These are phyloP conservation scores for Prochilodus magdalenae DNA, from an alignment of 2,113 vertebrate species.

Conservation along the genomic window DNA sequence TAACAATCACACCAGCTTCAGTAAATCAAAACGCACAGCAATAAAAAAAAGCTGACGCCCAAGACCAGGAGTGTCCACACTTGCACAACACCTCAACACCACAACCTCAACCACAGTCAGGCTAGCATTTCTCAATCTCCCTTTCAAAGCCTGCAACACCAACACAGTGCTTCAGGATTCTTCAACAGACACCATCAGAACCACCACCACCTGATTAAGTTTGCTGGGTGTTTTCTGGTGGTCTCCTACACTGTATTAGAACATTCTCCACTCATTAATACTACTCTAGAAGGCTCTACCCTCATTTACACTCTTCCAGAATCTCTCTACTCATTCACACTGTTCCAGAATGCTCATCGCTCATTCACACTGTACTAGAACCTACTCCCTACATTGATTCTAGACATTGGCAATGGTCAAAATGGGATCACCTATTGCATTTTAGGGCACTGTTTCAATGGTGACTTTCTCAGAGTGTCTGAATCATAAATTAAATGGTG, in stretches of 20 bases:
- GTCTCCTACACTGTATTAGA: too few species aligned
- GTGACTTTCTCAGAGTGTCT: too few species aligned
- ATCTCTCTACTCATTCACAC: too few species aligned
- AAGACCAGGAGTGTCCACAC: background rate
- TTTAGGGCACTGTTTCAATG: too few species aligned
- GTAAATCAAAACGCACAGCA: background rate
- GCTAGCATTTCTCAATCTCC: background rate
- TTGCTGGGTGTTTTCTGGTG: too few species aligned
- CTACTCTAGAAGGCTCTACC: background rate
- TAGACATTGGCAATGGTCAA: background rate
- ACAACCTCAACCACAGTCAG: background rate
- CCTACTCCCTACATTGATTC: background rate
- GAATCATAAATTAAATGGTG: too few species aligned
- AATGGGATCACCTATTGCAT: too few species aligned
- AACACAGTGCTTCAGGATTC: background rate
- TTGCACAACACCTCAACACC: background rate
- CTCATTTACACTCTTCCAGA: background rate
- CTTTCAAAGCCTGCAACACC: background rate
- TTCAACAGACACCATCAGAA: background rate
- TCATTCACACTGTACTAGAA: background rate
- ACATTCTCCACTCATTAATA: too few species aligned
- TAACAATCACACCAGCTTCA: slow-evolving; percentile 15
- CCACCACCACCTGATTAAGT: too few species aligned
- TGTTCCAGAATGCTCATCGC: background rate
- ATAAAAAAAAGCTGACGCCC: background rate